These are phyloP conservation scores for Synaphobranchus kaupii DNA, from an alignment of 2,797 vertebrate species.

Conservation along the genomic window DNA sequence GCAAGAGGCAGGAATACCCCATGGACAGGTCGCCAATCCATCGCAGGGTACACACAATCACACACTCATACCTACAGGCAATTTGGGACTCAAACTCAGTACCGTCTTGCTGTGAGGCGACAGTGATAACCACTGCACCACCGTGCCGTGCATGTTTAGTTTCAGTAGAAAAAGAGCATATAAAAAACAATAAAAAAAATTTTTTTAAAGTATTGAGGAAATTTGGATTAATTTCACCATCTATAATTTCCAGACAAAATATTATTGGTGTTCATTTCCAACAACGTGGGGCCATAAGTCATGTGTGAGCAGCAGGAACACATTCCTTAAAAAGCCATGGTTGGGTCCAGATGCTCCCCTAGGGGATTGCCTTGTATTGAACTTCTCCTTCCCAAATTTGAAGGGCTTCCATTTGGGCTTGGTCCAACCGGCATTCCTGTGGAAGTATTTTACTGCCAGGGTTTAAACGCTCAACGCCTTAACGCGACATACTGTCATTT, in stretches of 20 bases:
- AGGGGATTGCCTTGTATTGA: neutral
- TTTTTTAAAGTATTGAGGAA: neutral
- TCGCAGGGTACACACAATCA: too few species aligned
- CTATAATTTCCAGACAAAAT: neutral
- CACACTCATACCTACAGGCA: too few species aligned
- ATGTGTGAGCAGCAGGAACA: neutral
- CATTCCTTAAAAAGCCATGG: slow-evolving; percentile 15
- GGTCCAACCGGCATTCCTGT: neutral
- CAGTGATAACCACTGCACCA: too few species aligned
- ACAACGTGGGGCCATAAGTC: neutral
- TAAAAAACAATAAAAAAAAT: neutral
- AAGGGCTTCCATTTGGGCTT: neutral
- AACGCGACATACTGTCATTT: slow-evolving; percentile 1
- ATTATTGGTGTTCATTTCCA: slow-evolving; percentile 2
- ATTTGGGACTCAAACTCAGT: too few species aligned
- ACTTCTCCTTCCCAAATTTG: neutral
- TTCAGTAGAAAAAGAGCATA: neutral
- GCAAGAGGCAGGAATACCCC: too few species aligned
- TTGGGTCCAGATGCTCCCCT: neutral
- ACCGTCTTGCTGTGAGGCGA: too few species aligned
- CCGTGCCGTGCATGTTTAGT: neutral
- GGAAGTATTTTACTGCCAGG: neutral
- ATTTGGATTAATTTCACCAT: neutral
- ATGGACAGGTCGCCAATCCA: too few species aligned
- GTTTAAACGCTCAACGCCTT: neutral